Evolutionary conservation across 1,140 invertebrate species (phyloP).

Genomic region (Catajapyx aquilonaris): DNA sequence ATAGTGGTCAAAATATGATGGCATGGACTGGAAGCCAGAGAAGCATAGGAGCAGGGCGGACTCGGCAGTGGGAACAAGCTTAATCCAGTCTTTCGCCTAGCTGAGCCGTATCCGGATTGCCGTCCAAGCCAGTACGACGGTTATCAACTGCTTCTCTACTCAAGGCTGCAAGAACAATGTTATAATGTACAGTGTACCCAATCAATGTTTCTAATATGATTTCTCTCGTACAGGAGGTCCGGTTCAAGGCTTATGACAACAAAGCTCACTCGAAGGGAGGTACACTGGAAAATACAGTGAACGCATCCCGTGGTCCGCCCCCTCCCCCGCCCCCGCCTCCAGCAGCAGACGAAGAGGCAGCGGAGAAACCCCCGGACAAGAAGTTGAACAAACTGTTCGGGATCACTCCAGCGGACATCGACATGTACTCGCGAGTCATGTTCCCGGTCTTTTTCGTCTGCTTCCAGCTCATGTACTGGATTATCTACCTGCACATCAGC

Average conservation of each 20-base stretch:
- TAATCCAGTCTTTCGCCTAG: too few species aligned
- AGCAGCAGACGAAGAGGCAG: constrained; percentile 10
- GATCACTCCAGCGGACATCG: constrained; percentile 27
- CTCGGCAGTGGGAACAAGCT: too few species aligned
- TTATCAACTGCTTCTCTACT: too few species aligned
- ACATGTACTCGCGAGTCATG: constrained; percentile 27
- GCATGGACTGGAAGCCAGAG: too few species aligned
- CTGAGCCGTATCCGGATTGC: too few species aligned
- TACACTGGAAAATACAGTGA: constrained; percentile 20
- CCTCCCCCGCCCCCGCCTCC: constrained; percentile 15
- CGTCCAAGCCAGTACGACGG: too few species aligned
- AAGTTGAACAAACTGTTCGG: constrained; percentile 25
- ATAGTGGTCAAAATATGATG: too few species aligned
- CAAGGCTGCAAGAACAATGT: too few species aligned
- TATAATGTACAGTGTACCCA: too few species aligned
- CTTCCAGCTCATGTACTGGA: constrained; percentile 32
- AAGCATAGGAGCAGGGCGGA: too few species aligned
- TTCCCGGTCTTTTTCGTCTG: constrained; percentile 29
- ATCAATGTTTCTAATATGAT: too few species aligned
- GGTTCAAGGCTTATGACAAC: constrained; percentile 22
- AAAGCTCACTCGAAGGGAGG: constrained; percentile 21
- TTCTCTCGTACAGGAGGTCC: too few species aligned
- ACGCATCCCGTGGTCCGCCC: constrained; percentile 16
- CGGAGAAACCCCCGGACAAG: constrained; percentile 17
- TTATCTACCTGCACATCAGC: constrained; percentile 29